These are phyloP conservation scores for Acrocera orbiculus DNA, from an alignment of 2,888 invertebrate species.

Conservation along the genomic window DNA sequence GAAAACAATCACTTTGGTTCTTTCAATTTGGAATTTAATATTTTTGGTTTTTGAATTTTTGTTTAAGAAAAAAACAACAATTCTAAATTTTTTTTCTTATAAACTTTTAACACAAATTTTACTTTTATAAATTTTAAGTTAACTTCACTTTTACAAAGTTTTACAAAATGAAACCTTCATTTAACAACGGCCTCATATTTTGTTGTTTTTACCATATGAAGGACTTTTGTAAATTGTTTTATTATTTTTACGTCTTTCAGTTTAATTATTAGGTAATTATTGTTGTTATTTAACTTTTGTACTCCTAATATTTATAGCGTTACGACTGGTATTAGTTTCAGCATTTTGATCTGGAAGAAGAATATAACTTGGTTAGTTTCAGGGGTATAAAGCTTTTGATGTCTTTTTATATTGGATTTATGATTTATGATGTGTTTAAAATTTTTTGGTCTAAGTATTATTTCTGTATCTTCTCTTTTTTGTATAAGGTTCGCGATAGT, in stretches of 20 bases:
- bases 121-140: no score
- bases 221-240: constrained; percentile 8
- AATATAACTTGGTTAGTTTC: constrained; percentile 7
- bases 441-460: constrained; percentile 1
- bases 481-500: constrained; percentile 6
- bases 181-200: constrained; percentile 6
- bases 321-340: neutral
- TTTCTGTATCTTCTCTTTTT: constrained; percentile 1
- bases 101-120: no score
- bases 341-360: constrained; percentile 8
- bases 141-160: no score
- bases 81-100: no score
- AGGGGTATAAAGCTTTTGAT: constrained; percentile 5
- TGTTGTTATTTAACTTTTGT: constrained; percentile 10
- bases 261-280: constrained; percentile 11
- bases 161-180: no score
- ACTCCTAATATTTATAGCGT: constrained; percentile 10
- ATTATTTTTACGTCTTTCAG: constrained; percentile 7
- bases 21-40: no score
- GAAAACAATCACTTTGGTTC: no score
- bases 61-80: no score
- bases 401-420: constrained; percentile 9
- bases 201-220: constrained; percentile 11
- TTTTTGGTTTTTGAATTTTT: no score
- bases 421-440: constrained; percentile 3